phyloP scores from a whole-genome alignment of 2,797 vertebrate species.

The Micromesistius poutassou region DNA sequence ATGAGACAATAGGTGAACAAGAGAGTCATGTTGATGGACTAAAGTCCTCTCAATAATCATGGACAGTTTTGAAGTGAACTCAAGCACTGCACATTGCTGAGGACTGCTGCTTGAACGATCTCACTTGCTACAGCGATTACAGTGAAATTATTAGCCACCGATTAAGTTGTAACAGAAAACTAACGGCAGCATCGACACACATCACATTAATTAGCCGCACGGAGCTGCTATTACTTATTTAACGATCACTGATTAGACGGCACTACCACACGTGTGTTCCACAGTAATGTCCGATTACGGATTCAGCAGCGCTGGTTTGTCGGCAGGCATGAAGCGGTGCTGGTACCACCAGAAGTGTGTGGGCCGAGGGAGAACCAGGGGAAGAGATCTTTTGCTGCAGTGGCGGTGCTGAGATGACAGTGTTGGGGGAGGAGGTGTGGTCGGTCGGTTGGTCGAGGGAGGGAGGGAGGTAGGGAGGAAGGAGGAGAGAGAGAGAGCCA shows the following conservation, averaged over 20 bases:
- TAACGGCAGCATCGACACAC: not conserved
- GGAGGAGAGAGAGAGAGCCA: not conserved
- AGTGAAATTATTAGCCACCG: not conserved
- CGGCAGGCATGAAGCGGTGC: constrained; percentile 12
- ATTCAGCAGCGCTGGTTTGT: not conserved
- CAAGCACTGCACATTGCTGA: not conserved
- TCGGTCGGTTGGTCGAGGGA: not conserved
- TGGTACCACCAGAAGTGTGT: constrained; percentile 1
- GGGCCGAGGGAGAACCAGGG: constrained; percentile 14
- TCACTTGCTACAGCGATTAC: not conserved
- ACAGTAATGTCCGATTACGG: not conserved
- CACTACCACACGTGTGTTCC: not conserved
- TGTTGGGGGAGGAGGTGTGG: constrained; percentile 6
- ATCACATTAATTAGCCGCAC: not conserved
- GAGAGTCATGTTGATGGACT: not conserved
- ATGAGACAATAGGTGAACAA: not conserved
- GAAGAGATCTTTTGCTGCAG: constrained; percentile 49
- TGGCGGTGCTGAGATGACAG: constrained; percentile 59
- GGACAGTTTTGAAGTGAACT: not conserved
- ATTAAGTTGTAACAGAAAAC: not conserved
- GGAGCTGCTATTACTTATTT: not conserved
- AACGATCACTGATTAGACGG: not conserved
- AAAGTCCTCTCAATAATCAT: not conserved
- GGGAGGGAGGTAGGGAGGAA: constrained; percentile 8
- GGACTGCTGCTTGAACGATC: not conserved